Base-by-base conservation (phyloP, 2,797 vertebrate species). In the Simalia tracyae region DNA sequence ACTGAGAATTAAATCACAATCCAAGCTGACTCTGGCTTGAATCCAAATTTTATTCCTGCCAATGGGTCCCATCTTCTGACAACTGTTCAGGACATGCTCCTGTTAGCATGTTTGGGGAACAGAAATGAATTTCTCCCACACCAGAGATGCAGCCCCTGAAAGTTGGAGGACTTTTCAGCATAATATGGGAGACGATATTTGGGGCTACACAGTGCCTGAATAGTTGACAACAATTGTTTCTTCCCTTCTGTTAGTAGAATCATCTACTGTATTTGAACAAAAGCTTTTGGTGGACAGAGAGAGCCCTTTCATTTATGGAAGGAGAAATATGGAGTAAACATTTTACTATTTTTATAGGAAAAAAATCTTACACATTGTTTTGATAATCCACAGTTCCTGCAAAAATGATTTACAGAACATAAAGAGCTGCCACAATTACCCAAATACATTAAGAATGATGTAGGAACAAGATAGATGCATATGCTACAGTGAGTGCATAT, bases 311-410 rank as follows among this genome's bases (percentile, higher is more conserved):
- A 86, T 31, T 57, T 57, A 86, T 31, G 28, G 84, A 86, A 57
- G 60, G 86, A 46, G 36, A 61, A 61, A 46, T 46, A 46, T 63
- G 5, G 3, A 26, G 42, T 81, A 63, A 54, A 56, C 42, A 26
- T 19, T 89, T 72, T 85, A 60, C 50, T 60, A 54, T 92, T 90
- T 91, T 91, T 72, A 92, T 93, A 95, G 92, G 92, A 89, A 94
- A 90, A 91, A 22, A n/a, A 92, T 92, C 91, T 86, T 90, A 95
- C 57, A 90, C 92, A 94, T 89, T 76, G 92, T 66, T 50, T 68
- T 84, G 46, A 87, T 86, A 92, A 89, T 7, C 24, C 28, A 57
- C 24, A 90, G 57, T 26, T 59, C 36, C 22, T 61, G 42, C 76
- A 84, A 90, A 91, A n/a, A 3, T 24, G 89, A 94, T 92, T 91